Evolutionary conservation across 2,888 invertebrate genomes (phyloP), one percentile per base, ranked within the genome.

Genomic region (Epinotia demarniana): DNA sequence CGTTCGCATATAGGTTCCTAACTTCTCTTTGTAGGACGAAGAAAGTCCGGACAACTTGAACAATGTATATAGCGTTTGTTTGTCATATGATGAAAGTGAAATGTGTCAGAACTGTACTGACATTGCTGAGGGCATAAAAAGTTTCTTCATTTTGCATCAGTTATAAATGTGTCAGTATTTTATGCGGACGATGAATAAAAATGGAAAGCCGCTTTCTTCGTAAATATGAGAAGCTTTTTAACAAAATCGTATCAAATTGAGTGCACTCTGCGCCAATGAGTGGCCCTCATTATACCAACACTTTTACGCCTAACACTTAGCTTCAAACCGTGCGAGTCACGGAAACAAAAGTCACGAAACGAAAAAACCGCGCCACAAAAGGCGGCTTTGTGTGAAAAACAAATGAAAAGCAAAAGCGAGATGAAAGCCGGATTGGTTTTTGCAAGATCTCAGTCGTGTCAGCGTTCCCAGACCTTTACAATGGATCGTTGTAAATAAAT

Each of bases 351-450:
- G 73, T 76, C 76, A 73, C 76, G 76, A 74, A 74, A 63, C 73
- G 68, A 23, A 73, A 66, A 72, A 75, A 66, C n/a, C 27, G 60
- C 62, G 33, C 46, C 75, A 63, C 72, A 49, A 75, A 39, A 76
- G 68, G 57, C 46, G 57, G 75, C 71, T 69, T 76, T 73, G 73
- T 76, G 76, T 55, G 76, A 73, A 76, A 76, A 73, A 73, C 73
- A 72, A 76, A 73, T 68, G 73, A 79, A 84, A 86, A 83, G 87
- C 86, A 89, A 88, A 86, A 88, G 88, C 84, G 83, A 88, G 84
- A 88, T 87, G 88, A 88, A 89, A 87, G 88, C 84, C 79, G 71
- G 67, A 71, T 71, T 79, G 80, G 81, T 78, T 78, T 83, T 84
- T 84, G 84, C 83, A 79, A 69, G 78, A 79, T 78, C 80, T 72